Conservation (phyloP, 2,113 vertebrate species). For the Bufo gargarizans region DNA sequence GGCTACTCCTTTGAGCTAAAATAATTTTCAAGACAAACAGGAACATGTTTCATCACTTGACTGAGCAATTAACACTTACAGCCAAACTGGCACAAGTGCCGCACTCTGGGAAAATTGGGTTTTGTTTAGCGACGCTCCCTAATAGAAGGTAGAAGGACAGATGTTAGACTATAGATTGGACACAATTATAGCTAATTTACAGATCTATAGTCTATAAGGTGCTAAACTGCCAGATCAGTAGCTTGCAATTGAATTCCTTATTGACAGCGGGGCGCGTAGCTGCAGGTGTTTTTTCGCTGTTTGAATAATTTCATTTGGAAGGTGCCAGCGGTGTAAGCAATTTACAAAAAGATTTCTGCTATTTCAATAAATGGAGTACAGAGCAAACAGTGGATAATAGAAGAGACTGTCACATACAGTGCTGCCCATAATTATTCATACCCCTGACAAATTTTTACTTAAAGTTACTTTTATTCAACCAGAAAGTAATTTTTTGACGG, state of each 20-base stretch:
- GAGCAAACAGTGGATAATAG: not conserved
- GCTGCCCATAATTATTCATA: no score
- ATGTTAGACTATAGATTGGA: slow-evolving; percentile 19
- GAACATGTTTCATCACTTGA: not conserved
- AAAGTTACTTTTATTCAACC: no score
- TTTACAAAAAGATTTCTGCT: slow-evolving; percentile 25
- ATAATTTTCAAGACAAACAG: not conserved
- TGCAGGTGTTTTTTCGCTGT: slow-evolving; percentile 2
- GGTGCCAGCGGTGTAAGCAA: slow-evolving; percentile 14
- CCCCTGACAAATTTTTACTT: no score
- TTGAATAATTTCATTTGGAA: slow-evolving; percentile 44
- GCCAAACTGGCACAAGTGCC: not conserved
- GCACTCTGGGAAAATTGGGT: not conserved
- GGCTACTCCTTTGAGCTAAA: not conserved
- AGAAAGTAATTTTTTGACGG: no score
- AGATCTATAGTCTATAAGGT: slow-evolving; percentile 34
- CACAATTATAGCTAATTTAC: slow-evolving; percentile 15
- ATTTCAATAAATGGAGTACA: slow-evolving; percentile 19
- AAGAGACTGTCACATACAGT: not conserved
- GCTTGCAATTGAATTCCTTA: slow-evolving; percentile 12
- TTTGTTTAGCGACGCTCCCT: not conserved
- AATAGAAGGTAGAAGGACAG: not conserved
- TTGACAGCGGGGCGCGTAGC: slow-evolving; percentile 5
- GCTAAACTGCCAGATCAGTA: slow-evolving; percentile 34
- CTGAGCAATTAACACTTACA: not conserved